These are phyloP conservation scores for Pholis gunnellus DNA, from an alignment of 2,113 vertebrate species.

Conservation along the genomic window DNA sequence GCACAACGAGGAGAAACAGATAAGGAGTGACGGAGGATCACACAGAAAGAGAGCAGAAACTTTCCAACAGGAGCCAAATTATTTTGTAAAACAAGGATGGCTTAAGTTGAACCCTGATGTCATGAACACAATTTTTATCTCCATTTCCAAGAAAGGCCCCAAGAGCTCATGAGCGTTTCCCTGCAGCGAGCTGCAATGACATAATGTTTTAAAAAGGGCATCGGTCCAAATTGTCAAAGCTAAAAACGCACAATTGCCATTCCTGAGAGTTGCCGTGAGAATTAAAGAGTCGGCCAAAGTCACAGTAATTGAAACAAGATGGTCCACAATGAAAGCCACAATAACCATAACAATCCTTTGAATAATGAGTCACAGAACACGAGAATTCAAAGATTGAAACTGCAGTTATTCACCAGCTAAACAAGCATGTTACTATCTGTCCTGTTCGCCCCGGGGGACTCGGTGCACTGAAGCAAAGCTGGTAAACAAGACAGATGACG, in stretches of 20 bases:
- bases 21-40: conserved; percentile 18
- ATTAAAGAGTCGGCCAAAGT: background rate
- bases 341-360: background rate
- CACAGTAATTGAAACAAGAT: conserved; percentile 28
- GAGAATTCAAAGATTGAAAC: background rate
- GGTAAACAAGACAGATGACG: conserved; percentile 47
- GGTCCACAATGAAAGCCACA: background rate
- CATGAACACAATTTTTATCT: background rate
- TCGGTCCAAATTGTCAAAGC: background rate
- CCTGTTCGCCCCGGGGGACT: background rate
- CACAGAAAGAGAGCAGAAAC: conserved; percentile 2
- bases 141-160: background rate
- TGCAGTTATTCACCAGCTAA: background rate
- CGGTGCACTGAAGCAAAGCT: background rate
- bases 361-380: background rate
- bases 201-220: background rate
- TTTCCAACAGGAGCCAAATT: background rate
- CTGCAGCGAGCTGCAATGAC: conserved; percentile 6
- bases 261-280: background rate
- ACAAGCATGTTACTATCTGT: background rate
- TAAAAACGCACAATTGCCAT: background rate
- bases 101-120: background rate
- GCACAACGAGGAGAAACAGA: conserved; percentile 44
- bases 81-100: background rate
- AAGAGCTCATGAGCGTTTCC: background rate